Percentiles rank a stretch among this genome's conserved stretches.
Conservation (phyloP, 2,888 invertebrate genomes). For the Drymonia ruficornis region DNA sequence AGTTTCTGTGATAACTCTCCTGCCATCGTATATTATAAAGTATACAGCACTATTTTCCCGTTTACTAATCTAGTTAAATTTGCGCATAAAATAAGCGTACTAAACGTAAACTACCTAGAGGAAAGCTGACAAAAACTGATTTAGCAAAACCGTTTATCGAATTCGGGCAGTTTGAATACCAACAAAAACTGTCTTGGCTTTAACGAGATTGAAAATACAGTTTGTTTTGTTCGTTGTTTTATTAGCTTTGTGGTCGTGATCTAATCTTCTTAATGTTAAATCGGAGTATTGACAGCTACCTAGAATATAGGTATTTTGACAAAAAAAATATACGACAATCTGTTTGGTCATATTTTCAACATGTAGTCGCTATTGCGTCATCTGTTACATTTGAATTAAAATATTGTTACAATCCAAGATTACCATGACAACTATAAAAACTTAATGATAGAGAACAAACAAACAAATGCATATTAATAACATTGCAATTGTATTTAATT, state of each 20-base stretch:
- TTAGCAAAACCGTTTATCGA: slow-evolving; percentile 1
- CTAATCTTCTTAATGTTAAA: neutral
- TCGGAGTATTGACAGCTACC: too few relatives aligned
- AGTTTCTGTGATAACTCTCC: too few relatives aligned
- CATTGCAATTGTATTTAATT: slow-evolving; percentile 39
- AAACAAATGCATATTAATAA: slow-evolving; percentile 32
- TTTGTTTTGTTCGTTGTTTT: neutral
- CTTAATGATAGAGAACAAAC: slow-evolving; percentile 28
- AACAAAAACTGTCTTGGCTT: slow-evolving; percentile 3
- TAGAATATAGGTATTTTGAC: too few relatives aligned
- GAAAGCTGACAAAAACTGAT: neutral
- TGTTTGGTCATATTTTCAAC: too few relatives aligned
- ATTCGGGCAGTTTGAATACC: neutral
- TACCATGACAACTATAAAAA: slow-evolving; percentile 19
- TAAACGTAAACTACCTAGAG: neutral
- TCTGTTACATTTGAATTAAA: too few relatives aligned
- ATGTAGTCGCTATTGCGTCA: too few relatives aligned
- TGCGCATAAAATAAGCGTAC: too few relatives aligned
- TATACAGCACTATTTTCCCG: too few relatives aligned
- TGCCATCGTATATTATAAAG: too few relatives aligned
- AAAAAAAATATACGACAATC: too few relatives aligned
- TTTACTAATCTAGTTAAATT: too few relatives aligned
- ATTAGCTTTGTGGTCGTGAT: neutral
- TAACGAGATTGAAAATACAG: slow-evolving; percentile 4
- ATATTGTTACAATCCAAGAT: slow-evolving; percentile 3